phyloP scores from a whole-genome alignment of 2,888 invertebrate genomes.

The Timema cristinae region DNA sequence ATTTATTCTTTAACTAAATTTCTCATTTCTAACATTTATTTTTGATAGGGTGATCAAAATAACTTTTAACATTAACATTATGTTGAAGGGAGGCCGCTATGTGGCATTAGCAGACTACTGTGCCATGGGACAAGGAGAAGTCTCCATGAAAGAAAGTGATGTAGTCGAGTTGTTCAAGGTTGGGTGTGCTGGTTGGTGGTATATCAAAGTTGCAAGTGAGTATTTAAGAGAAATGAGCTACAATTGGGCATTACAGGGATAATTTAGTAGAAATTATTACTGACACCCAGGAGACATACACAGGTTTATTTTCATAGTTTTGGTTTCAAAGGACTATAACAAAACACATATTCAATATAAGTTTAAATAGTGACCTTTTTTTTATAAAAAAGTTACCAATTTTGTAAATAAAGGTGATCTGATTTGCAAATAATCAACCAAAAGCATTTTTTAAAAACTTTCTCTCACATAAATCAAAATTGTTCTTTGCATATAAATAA shows the following conservation, averaged over 20 bases:
- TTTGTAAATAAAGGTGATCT: too few species aligned
- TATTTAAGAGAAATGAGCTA: constrained; percentile 21
- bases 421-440: too few species aligned
- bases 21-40: too few species aligned
- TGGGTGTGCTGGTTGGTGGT: constrained; percentile 97
- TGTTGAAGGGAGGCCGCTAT: constrained; percentile 49
- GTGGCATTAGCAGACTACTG: constrained; percentile 89
- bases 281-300: too few species aligned
- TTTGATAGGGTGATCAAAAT: too few species aligned
- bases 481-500: too few species aligned
- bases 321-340: background rate
- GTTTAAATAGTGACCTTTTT: background rate
- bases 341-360: background rate
- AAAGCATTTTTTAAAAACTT: too few species aligned
- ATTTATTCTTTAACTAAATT: too few species aligned
- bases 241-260: too few species aligned
- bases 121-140: constrained; percentile 86
- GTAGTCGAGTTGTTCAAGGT: constrained; percentile 84
- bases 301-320: too few species aligned
- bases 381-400: background rate
- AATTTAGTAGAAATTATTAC: too few species aligned
- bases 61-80: background rate
- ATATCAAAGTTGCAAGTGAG: constrained; percentile 77
- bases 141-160: constrained; percentile 87
- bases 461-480: too few species aligned